A percentile compares a stretch with the other conserved stretches of the same genome.
Evolutionary conservation across 2,797 vertebrate species (phyloP).

Genomic region (Potorous gilbertii): DNA sequence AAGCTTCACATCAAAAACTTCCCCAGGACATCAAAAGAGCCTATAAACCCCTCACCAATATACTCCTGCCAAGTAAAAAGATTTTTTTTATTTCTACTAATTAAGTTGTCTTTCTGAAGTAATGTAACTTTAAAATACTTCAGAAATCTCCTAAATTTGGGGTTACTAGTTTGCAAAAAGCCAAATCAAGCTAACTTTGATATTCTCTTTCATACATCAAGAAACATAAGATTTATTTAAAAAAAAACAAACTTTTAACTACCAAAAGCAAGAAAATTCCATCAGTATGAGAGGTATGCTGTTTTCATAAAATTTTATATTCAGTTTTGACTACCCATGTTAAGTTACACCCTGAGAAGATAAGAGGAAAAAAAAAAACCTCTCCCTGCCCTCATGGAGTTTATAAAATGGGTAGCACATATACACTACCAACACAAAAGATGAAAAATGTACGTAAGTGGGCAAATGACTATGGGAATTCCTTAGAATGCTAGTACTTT

Average conservation of each 20-base stretch:
- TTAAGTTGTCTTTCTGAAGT: slow-evolving; percentile 48
- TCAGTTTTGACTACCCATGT: background rate
- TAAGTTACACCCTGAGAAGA: background rate
- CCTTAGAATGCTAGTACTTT: background rate
- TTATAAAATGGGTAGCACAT: background rate
- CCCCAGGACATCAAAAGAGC: slow-evolving; percentile 17
- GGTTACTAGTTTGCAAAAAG: slow-evolving; percentile 37
- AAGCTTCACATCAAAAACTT: slow-evolving; percentile 41
- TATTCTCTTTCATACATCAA: background rate
- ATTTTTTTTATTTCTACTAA: slow-evolving; percentile 25
- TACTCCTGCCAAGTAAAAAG: slow-evolving; percentile 1
- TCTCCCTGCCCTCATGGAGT: background rate
- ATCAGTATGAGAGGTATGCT: background rate
- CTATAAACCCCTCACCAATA: slow-evolving; percentile 12
- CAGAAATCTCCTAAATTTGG: slow-evolving; percentile 38
- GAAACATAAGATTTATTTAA: background rate
- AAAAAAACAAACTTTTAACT: background rate
- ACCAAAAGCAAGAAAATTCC: background rate
- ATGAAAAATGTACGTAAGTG: background rate
- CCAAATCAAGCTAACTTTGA: background rate
- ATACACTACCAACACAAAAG: background rate
- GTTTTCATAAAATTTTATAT: background rate
- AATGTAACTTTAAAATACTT: slow-evolving; percentile 30
- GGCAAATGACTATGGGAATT: background rate
- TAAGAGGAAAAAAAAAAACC: background rate